Evolutionary conservation across 2,888 invertebrate genomes (phyloP).

Genomic region (Dynastes hyllus): DNA sequence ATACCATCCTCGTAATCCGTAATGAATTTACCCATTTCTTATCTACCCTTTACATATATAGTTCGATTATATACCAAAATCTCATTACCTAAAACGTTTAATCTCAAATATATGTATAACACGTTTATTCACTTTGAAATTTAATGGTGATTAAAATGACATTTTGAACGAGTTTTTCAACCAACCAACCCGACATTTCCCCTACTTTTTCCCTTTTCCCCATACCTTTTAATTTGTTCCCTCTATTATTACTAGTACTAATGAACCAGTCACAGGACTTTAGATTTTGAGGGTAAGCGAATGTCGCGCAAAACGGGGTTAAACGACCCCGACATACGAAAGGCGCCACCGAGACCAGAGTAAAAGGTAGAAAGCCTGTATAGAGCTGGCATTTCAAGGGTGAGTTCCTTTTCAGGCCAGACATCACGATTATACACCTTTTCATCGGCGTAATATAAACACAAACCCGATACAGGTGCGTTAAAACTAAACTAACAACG

Average conservation of each 20-base stretch:
- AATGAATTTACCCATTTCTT: no score
- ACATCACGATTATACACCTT: background rate
- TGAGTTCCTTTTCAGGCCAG: constrained; percentile 15
- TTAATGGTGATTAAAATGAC: background rate
- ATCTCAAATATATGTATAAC: no score
- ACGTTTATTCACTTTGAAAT: no score
- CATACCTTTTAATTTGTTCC: no score
- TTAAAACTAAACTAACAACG: no score
- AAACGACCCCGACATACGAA: background rate
- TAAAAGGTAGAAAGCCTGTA: background rate
- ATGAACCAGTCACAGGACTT: background rate
- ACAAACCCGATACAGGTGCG: no score
- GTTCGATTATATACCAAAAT: no score
- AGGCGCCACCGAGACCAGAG: background rate
- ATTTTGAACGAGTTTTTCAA: constrained; percentile 21
- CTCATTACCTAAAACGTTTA: no score
- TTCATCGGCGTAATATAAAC: no score
- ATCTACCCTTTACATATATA: no score
- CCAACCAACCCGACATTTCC: background rate
- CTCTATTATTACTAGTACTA: background rate
- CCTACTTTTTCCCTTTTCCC: no score
- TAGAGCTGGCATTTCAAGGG: constrained; percentile 1
- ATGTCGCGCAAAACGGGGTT: constrained; percentile 3
- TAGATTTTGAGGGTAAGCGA: constrained; percentile 1
- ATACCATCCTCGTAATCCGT: no score